Conservation (phyloP, 1,140 invertebrate genomes). For the honey bee (Apis mellifera) region Amel_HAv3.1 CM009944.2:8522001-8522500, state of each 20-base stretch:
- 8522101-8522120: constrained; percentile 9
- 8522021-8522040: neutral
- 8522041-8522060: no score
- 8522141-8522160: neutral
- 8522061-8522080: neutral
- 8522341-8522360: constrained; percentile 66
- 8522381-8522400: neutral
- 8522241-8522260: constrained; percentile 46
- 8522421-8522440: neutral
- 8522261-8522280: neutral
- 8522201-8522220: constrained; percentile 55
- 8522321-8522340: constrained; percentile 62
- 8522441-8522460: neutral
- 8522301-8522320: neutral
- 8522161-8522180: neutral
- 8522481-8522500: constrained; percentile 56
- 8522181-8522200: constrained; percentile 13
- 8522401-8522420: no score
- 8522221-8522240: constrained; percentile 2
- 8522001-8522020: neutral
- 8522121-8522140: neutral
- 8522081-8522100: neutral
- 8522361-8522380: constrained; percentile 60
- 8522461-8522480: constrained; percentile 11
- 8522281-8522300: constrained; percentile 1